Conservation (phyloP, 2,888 invertebrate genomes). For the Eurois occulta region DNA sequence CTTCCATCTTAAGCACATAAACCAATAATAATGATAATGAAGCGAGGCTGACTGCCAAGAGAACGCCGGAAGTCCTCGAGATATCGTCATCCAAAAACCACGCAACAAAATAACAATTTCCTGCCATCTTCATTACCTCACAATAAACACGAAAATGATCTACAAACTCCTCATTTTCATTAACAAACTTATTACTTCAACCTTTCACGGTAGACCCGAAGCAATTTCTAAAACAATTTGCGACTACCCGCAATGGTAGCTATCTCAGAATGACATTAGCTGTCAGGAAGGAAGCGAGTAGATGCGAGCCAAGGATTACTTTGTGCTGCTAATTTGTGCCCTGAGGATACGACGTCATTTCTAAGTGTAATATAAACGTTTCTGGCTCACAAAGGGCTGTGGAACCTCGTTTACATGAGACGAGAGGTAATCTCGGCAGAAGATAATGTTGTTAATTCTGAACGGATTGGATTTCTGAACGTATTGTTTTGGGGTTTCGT, state of each 20-base stretch:
- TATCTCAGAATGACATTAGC: conserved; percentile 58
- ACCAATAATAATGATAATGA: background rate
- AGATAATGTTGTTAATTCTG: conserved; percentile 59
- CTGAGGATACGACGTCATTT: conserved; percentile 50
- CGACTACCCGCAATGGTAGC: conserved; percentile 46
- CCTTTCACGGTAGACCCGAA: conserved; percentile 40
- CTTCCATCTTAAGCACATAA: background rate
- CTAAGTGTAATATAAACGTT: conserved; percentile 69
- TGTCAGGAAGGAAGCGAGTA: conserved; percentile 63
- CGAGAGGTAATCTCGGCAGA: conserved; percentile 59
- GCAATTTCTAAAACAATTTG: conserved; percentile 59
- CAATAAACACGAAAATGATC: conserved; percentile 48
- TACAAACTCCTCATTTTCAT: conserved; percentile 53
- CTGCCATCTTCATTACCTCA: conserved; percentile 34
- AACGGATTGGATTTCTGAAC: conserved; percentile 51
- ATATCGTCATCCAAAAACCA: conserved; percentile 47
- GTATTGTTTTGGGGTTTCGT: conserved; percentile 49
- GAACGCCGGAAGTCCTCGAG: conserved; percentile 1
- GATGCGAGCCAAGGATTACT: conserved; percentile 60
- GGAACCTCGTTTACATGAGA: conserved; percentile 67
- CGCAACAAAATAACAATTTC: conserved; percentile 33
- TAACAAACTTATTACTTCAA: conserved; percentile 51
- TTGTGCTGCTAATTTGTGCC: conserved; percentile 64
- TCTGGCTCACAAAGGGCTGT: conserved; percentile 57
- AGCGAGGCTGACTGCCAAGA: no score